A percentile compares a stretch with the other conserved stretches of the same genome.
Evolutionary conservation across 1,140 invertebrate genomes (phyloP).

Genomic region (Bicyclus anynana): DNA sequence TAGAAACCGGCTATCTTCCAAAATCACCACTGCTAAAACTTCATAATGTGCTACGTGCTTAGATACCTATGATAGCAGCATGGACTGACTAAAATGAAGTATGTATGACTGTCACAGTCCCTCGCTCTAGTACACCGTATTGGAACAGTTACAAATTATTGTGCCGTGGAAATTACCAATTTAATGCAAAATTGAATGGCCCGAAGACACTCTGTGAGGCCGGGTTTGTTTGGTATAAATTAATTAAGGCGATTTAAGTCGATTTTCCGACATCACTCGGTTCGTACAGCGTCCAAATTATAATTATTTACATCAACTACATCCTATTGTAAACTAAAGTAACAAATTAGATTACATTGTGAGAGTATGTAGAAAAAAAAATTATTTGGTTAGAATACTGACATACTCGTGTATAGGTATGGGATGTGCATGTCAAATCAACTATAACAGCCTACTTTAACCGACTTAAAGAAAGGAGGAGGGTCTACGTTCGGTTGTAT

Average conservation of each 20-base stretch:
- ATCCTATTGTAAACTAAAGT: conserved; percentile 29
- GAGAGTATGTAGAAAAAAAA: background rate
- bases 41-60: no score
- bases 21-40: no score
- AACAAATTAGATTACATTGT: background rate
- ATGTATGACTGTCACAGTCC: no score
- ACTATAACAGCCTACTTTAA: no score
- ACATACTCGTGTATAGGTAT: no score
- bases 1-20: no score
- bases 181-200: conserved; percentile 71
- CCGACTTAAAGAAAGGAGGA: no score
- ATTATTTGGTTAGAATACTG: background rate
- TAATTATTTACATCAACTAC: conserved; percentile 43
- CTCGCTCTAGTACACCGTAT: conserved; percentile 57
- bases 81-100: no score
- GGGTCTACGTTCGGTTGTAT: no score
- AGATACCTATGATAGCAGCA: no score
- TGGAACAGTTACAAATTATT: conserved; percentile 72
- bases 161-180: conserved; percentile 73
- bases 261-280: conserved; percentile 56
- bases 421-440: no score
- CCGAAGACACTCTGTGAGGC: conserved; percentile 54
- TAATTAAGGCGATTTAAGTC: conserved; percentile 67
- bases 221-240: conserved; percentile 71
- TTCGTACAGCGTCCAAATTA: conserved; percentile 56